phyloP scores from a whole-genome alignment of 2,797 vertebrate species.

The Syncerus caffer region DNA sequence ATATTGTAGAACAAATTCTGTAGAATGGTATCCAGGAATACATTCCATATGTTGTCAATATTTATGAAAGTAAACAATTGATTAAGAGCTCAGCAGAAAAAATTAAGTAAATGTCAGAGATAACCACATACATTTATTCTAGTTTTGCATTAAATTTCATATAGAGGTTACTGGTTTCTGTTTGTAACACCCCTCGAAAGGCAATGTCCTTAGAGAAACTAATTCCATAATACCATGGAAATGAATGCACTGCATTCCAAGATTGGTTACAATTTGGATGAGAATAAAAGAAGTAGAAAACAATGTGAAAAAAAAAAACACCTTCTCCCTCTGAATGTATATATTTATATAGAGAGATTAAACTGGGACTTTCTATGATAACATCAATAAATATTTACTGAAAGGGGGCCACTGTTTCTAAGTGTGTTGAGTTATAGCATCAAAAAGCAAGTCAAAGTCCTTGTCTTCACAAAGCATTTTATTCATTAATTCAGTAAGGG shows the following conservation, averaged over 20 bases:
- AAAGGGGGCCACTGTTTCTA: not conserved
- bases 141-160: conserved; percentile 8
- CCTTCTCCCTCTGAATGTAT: not conserved
- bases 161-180: not conserved
- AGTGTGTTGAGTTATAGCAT: not conserved
- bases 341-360: not conserved
- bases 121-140: not conserved
- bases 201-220: not conserved
- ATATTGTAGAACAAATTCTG: conserved; percentile 9
- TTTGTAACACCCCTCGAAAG: not conserved
- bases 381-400: not conserved
- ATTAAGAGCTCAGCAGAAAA: conserved; percentile 14
- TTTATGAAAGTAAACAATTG: not conserved
- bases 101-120: not conserved
- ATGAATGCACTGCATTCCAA: not conserved
- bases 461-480: not conserved
- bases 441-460: not conserved
- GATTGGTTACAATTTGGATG: not conserved
- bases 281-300: conserved; percentile 32
- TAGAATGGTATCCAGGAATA: not conserved
- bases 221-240: not conserved
- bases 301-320: not conserved
- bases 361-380: not conserved
- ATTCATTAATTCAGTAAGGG: not conserved
- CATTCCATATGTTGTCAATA: not conserved